Base-by-base conservation (phyloP, 2,888 invertebrate species). In the Tupiocoris notatus region DNA sequence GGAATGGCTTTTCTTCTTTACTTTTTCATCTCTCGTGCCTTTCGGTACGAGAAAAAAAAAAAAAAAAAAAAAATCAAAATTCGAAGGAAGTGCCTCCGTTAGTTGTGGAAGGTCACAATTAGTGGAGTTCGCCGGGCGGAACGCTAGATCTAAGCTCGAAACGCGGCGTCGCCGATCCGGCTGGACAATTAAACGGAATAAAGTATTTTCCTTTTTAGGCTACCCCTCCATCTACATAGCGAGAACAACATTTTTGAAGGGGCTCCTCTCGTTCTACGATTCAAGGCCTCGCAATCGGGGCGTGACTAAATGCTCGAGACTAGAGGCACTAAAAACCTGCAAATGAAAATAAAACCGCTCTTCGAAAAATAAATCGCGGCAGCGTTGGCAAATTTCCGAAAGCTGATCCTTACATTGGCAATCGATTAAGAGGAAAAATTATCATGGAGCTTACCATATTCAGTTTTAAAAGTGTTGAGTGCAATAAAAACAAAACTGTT, bases 61-160 rank as follows among this genome's bases (percentile, higher is more conserved):
- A 54, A 62, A 73, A 68, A 68, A 73, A 17, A 67, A 12, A 67
- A 21, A 54, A 67, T 61, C 39, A 25, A 61, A 24, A 25, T 39
- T 64, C 18, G 64, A 39, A 39, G 39, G 39, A 39, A 39, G 39
- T 12, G 18, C 20, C 74, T 25, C 75, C 75, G 75, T 75, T 75
- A 75, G 65, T 75, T 75, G 75, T 75, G 75, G 75, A 75, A 75
- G 75, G 75, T 75, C 75, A 66, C 75, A 75, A 75, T 75, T 75
- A 75, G 59, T 20, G 20, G 24, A 17, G 75, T 75, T 66, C 25
- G 75, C 75, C 73, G 39, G 63, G 62, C 63, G 73, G 62, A 73
- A 73, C 73, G 73, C n/a, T n/a, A n/a, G n/a, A n/a, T n/a, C n/a
- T n/a, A n/a, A n/a, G n/a, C 56, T 20, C 21, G 57, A 54, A 20